phyloP scores from a whole-genome alignment of 2,113 vertebrate species.

The Sapayoa aenigma region DNA sequence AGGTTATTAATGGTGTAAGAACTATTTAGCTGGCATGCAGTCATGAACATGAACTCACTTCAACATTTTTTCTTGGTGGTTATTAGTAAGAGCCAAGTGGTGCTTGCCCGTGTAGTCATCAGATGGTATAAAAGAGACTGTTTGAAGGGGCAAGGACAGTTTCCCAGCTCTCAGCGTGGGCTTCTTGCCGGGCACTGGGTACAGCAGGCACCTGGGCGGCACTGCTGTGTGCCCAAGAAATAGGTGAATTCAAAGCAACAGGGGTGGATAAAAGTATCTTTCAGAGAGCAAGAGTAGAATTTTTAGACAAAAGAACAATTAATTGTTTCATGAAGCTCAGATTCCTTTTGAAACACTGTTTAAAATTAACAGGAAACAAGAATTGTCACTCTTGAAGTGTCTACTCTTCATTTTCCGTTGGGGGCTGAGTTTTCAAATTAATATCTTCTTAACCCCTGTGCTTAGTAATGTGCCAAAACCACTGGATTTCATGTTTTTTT shows the following conservation, averaged over 20 bases:
- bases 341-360: not conserved
- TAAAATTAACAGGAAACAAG: not conserved
- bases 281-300: not conserved
- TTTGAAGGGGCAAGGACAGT: not conserved
- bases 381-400: not conserved
- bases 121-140: not conserved
- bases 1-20: not conserved
- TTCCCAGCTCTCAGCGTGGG: not conserved
- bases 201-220: too few relatives aligned
- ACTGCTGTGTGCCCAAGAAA: rapidly evolving
- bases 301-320: not conserved
- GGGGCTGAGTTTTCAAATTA: not conserved
- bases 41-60: not conserved
- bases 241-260: not conserved
- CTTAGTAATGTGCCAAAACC: not conserved
- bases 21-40: not conserved
- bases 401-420: not conserved
- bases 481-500: not conserved
- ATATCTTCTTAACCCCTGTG: not conserved
- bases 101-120: not conserved
- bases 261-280: not conserved
- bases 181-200: not conserved
- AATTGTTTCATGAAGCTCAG: not conserved
- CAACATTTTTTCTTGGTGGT: not conserved
- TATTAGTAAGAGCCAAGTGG: not conserved